phyloP scores from a whole-genome alignment of 92 coral and sea anemone genomes.

The Meandrina meandrites region DNA sequence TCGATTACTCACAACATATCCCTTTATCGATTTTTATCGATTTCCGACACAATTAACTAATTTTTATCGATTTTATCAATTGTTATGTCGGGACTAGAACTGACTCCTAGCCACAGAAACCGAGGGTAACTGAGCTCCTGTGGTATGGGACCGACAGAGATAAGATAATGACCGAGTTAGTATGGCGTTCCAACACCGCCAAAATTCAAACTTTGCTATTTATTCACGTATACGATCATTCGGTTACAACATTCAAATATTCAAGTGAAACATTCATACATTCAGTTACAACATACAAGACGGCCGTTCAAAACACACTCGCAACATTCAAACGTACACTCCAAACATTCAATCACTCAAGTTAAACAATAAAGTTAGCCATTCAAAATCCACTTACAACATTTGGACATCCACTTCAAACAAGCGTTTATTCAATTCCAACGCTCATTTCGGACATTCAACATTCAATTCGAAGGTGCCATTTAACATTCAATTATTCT shows the following conservation, averaged over 20 bases:
- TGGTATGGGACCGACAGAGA: too few species aligned
- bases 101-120: too few species aligned
- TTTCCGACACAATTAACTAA: too few species aligned
- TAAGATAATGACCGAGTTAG: too few species aligned
- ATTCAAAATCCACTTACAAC: constrained; percentile 11
- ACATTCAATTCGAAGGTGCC: constrained; percentile 2
- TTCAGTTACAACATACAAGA: not conserved
- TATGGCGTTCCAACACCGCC: not conserved
- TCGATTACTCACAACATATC: too few species aligned
- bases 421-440: constrained; percentile 2
- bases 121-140: too few species aligned
- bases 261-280: not conserved
- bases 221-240: not conserved
- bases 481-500: constrained; percentile 3
- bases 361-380: not conserved
- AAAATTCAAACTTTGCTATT: not conserved
- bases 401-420: constrained; percentile 5
- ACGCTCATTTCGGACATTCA: constrained; percentile 4
- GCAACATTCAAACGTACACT: not conserved
- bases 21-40: too few species aligned
- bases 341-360: not conserved
- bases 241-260: not conserved
- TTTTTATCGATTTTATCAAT: too few species aligned
- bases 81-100: too few species aligned
- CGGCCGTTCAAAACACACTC: not conserved